Evolutionary conservation across 37 sponge, comb jelly and placozoan species (phyloP).

Genomic region (Aphrocallistes beatrix): DNA sequence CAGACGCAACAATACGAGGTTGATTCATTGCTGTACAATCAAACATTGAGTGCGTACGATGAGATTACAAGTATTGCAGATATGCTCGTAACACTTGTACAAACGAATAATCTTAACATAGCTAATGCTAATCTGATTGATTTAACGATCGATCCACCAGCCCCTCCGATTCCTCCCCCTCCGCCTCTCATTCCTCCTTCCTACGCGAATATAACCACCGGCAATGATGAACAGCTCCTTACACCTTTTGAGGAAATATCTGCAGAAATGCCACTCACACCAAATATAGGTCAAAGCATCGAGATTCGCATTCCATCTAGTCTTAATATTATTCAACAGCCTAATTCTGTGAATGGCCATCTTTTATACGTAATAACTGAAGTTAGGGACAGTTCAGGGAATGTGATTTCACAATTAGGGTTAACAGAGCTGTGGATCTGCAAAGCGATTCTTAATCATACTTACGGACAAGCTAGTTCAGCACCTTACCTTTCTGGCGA

Average conservation of each 20-base stretch:
- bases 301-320: conserved; percentile 20
- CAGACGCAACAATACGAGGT: conserved; percentile 13
- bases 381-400: conserved; percentile 31
- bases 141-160: conserved; percentile 29
- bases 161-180: conserved; percentile 34
- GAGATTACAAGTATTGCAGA: conserved; percentile 35
- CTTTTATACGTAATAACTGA: conserved; percentile 46
- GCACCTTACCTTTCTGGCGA: conserved; percentile 27
- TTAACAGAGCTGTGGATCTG: conserved; percentile 57
- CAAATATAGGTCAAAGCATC: background rate
- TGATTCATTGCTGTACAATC: conserved; percentile 16
- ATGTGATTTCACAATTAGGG: conserved; percentile 45
- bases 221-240: background rate
- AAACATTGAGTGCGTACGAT: background rate
- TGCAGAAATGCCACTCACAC: background rate
- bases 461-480: background rate
- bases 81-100: conserved; percentile 27
- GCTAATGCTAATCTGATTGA: conserved; percentile 41
- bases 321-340: conserved; percentile 26
- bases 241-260: conserved; percentile 18
- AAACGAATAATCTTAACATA: conserved; percentile 26
- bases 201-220: conserved; percentile 27
- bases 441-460: conserved; percentile 29
- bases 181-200: conserved; percentile 48
- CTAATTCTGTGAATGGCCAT: conserved; percentile 43